These are phyloP conservation scores for Tetheella fluctuosa DNA, from an alignment of 2,888 invertebrate genomes.

Conservation along the genomic window DNA sequence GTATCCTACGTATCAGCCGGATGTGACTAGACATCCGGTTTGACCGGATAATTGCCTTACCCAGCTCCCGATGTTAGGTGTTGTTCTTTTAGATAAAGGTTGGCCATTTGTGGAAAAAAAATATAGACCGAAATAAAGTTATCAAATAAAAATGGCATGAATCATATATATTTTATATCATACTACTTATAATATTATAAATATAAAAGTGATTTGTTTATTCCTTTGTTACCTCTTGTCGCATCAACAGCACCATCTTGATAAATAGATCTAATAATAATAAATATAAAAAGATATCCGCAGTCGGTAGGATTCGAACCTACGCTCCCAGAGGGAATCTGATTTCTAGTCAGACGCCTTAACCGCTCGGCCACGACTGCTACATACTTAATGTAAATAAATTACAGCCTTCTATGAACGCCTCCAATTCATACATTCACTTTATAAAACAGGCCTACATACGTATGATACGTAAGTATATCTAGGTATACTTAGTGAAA, in stretches of 20 bases:
- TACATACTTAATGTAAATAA: too few species aligned
- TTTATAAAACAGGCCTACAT: too few species aligned
- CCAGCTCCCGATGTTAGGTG: conserved; percentile 24
- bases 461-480: too few species aligned
- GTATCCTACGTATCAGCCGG: conserved; percentile 29
- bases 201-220: too few species aligned
- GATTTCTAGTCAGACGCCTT: conserved; percentile 95
- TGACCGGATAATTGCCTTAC: conserved; percentile 44
- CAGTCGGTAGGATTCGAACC: conserved; percentile 95
- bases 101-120: background rate
- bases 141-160: too few species aligned
- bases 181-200: background rate
- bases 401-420: too few species aligned
- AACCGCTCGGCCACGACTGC: conserved; percentile 94
- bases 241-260: background rate
- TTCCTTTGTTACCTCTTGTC: too few species aligned
- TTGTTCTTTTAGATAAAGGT: background rate
- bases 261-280: background rate
- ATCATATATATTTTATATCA: too few species aligned
- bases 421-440: too few species aligned
- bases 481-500: too few species aligned
- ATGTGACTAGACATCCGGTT: conserved; percentile 33
- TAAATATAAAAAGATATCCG: conserved; percentile 63
- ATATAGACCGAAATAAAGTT: background rate
- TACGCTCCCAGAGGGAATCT: conserved; percentile 95